These are phyloP conservation scores for Lamellibrachia columna DNA, from an alignment of 2,888 invertebrate species.

Conservation along the genomic window DNA sequence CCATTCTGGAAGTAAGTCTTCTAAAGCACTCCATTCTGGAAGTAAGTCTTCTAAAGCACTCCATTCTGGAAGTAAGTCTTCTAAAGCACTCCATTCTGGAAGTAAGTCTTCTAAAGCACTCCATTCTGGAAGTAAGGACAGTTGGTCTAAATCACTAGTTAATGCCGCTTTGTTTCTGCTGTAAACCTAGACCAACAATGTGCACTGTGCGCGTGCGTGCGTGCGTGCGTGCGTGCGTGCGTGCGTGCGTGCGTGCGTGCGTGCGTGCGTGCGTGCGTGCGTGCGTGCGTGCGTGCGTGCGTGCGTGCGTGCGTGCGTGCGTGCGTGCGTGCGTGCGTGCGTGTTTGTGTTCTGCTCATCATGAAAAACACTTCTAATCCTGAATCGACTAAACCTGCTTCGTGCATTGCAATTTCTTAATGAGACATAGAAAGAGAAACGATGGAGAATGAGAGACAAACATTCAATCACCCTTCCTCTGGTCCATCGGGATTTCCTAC, in stretches of 20 bases:
- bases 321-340: too few relatives aligned
- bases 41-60: background rate
- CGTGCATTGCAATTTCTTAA: background rate
- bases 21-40: background rate
- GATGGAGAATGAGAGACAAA: too few relatives aligned
- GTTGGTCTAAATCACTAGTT: background rate
- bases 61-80: background rate
- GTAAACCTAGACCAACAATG: background rate
- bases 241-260: background rate
- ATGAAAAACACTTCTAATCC: background rate
- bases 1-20: background rate
- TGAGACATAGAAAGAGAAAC: too few relatives aligned
- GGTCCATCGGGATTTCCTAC: background rate
- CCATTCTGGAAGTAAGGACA: background rate
- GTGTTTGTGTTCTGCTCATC: background rate
- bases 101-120: background rate
- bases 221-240: background rate
- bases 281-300: background rate
- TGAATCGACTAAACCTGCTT: background rate
- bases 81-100: background rate
- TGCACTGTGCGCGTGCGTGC: background rate
- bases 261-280: background rate
- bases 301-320: background rate
- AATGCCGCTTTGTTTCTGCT: background rate
- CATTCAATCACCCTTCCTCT: too few relatives aligned